Evolutionary conservation across 2,888 invertebrate species (phyloP), one percentile per base, ranked within the genome.

Genomic region (Drosophila incognita): DNA sequence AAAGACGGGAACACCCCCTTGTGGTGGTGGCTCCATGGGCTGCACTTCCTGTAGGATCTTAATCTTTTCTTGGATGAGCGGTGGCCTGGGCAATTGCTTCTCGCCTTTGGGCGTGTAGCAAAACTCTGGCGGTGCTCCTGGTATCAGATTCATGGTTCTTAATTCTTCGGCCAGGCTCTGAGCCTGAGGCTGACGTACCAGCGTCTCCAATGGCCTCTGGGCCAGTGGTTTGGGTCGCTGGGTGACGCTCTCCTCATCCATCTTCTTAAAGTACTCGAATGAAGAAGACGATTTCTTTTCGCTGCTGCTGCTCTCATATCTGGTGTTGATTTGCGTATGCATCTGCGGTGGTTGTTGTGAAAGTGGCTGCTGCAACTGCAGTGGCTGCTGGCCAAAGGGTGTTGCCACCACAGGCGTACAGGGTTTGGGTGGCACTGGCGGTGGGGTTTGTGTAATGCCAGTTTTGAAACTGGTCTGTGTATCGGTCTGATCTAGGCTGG

Each of bases 61-160:
- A 2, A 95, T 94, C 83, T 94, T 94, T 31, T 94, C 94, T n/a
- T 94, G 93, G 36, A 95, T 93, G 52, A 94, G 94, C 54, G 94
- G 94, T 63, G 93, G 93, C 49, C 76, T 81, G 0, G 74, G 70
- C 10, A 58, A 24, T 79, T 93, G 85, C 90, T 93, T 77, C 82
- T 93, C 80, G 69, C 83, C 84, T 87, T 94, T 94, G 1, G 95
- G 95, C 58, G 95, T 94, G 79, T 94, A 96, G 46, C 95, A 95
- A 54, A 96, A 95, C 92, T 96, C 95, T 40, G 96, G 96, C 13
- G 96, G 96, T n/a, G 96, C 95, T 82, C 95, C 96, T 0, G 96
- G 96, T 63, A 94, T 93, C 4, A 96, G 90, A 86, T 94, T 94
- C 56, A 95, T 93, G 68, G 94, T 86, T 48, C 83, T 80, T 18